These are phyloP conservation scores for Heliornis fulica DNA, from an alignment of 2,113 vertebrate genomes.

Conservation along the genomic window DNA sequence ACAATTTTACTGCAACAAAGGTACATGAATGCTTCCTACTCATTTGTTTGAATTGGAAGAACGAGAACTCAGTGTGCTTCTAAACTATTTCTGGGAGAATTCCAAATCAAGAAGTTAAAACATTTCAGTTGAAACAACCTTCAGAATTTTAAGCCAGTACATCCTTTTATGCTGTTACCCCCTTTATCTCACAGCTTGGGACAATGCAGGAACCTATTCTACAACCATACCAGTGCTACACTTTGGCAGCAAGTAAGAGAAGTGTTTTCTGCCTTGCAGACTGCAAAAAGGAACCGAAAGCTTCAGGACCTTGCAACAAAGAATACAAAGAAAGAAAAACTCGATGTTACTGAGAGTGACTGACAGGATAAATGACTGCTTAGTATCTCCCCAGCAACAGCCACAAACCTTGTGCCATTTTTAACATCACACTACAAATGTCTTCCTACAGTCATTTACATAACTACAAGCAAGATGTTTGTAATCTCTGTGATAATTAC, in stretches of 20 bases:
- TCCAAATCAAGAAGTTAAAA: fast-evolving
- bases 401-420: not conserved
- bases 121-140: not conserved
- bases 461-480: not conserved
- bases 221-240: not conserved
- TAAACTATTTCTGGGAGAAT: not conserved
- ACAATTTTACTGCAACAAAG: not conserved
- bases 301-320: not conserved
- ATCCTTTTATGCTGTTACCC: fast-evolving
- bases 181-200: not conserved
- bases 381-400: not conserved
- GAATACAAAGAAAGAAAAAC: not conserved
- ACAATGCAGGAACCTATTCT: not conserved
- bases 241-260: not conserved
- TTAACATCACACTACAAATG: not conserved
- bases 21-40: not conserved
- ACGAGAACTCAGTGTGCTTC: not conserved
- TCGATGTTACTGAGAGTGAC: not conserved
- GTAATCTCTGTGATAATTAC: not conserved
- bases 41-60: not conserved
- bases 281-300: not conserved
- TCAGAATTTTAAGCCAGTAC: not conserved
- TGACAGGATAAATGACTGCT: not conserved
- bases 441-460: not conserved
- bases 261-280: not conserved